A percentile compares a stretch with the other conserved stretches of the same genome.
These are phyloP conservation scores for Megalopta genalis DNA, from an alignment of 1,140 invertebrate species.

Conservation along the genomic window DNA sequence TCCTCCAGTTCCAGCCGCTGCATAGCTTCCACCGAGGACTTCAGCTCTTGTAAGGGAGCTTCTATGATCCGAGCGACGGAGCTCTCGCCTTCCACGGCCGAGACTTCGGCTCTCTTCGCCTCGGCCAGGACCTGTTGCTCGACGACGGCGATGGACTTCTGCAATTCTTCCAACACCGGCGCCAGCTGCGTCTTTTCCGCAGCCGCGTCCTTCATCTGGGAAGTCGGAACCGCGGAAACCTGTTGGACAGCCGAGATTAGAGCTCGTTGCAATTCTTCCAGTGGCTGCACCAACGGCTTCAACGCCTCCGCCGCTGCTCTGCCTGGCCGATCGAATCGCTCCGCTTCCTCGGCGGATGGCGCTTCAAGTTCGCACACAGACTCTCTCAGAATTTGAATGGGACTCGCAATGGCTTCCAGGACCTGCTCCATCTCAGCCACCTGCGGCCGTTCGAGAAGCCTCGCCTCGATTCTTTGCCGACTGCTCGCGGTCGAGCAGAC, in stretches of 20 bases:
- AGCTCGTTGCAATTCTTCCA: conserved; percentile 24
- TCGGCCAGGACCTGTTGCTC: background rate
- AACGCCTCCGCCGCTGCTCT: background rate
- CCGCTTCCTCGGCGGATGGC: background rate
- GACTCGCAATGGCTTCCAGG: conserved; percentile 11
- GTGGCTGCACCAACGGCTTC: conserved; percentile 19
- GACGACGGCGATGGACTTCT: conserved; percentile 26
- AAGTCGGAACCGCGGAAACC: too few species aligned
- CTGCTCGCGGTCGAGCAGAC: background rate
- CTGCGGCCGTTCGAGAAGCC: background rate
- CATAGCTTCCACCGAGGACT: conserved; percentile 17
- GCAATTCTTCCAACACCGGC: conserved; percentile 20
- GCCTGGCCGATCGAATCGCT: background rate
- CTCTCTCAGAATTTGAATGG: conserved; percentile 19
- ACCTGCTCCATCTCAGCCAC: background rate
- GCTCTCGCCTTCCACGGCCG: background rate
- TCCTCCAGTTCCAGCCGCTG: background rate
- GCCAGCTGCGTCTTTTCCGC: background rate
- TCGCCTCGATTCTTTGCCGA: background rate
- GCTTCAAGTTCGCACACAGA: background rate
- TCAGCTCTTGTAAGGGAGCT: conserved; percentile 42
- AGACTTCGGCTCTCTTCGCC: background rate
- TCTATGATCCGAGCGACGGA: conserved; percentile 6
- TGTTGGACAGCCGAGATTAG: background rate
- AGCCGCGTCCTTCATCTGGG: background rate